Conservation (phyloP, 2,113 vertebrate species). For the Albula glossodonta region DNA sequence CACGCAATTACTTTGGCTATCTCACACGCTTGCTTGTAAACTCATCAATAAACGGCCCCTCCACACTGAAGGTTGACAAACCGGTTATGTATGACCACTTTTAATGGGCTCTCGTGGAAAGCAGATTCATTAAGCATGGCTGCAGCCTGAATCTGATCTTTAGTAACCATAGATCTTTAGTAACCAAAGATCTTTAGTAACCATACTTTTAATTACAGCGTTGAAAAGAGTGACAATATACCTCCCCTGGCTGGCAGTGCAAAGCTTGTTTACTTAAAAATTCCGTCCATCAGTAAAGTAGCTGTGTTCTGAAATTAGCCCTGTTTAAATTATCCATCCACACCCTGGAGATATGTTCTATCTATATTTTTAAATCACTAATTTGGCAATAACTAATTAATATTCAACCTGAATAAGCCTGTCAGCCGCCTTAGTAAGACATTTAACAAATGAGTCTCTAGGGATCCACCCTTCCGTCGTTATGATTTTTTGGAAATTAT, state of each 20-base stretch:
- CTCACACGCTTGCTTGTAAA: conserved; percentile 22
- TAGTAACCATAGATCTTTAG: conserved; percentile 42
- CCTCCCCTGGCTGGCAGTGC: conserved; percentile 46
- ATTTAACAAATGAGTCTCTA: conserved; percentile 31
- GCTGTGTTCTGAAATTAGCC: conserved; percentile 37
- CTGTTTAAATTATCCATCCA: background rate
- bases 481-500: conserved; percentile 19
- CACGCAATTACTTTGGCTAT: conserved; percentile 14
- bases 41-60: conserved; percentile 43
- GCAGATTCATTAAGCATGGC: conserved; percentile 53
- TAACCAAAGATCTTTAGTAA: conserved; percentile 45
- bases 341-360: background rate
- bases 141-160: conserved; percentile 52
- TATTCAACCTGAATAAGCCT: conserved; percentile 15
- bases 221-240: conserved; percentile 41
- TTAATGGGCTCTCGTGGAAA: conserved; percentile 54
- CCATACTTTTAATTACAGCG: conserved; percentile 57
- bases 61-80: conserved; percentile 47
- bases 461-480: background rate
- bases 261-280: conserved; percentile 53
- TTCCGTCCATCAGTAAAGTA: conserved; percentile 51
- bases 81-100: conserved; percentile 38
- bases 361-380: background rate
- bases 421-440: conserved; percentile 16
- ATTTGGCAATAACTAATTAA: conserved; percentile 4